Evolutionary conservation across 2,797 vertebrate genomes (phyloP), one percentile per base, ranked within the genome.

Genomic region (Chromobotia macracanthus): DNA sequence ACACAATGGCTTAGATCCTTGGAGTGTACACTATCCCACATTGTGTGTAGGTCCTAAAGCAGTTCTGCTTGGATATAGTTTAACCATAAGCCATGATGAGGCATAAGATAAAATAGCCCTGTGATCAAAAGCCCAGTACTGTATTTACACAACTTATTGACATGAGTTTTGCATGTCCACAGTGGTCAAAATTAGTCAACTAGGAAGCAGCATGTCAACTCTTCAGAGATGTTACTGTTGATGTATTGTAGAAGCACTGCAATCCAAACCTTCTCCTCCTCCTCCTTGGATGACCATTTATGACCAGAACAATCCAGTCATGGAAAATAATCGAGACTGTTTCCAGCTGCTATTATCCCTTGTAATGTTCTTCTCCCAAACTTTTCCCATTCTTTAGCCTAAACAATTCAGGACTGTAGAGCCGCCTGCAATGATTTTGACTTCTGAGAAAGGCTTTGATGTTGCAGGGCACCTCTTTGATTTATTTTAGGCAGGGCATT

Each of bases 401-500:
- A 80, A 74, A 72, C 68, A 72, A 56, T 19, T 69, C 19, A 3
- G 9, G 11, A 72, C 64, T 66, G n/a, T 28, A 21, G 63, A 19
- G 48, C 64, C 23, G n/a, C 71, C 79, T 28, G 23, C 60, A 19
- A 31, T 65, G 70, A 48, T 81, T 72, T 70, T 80, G 58, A 81
- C 44, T 46, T 70, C 64, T 71, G 77, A 71, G 44, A 64, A 74
- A 35, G 65, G 0, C 79, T 83, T 83, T 83, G 72, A 85, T 79
- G 72, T 81, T 13, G 15, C 53, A 25, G 53, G 53, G 48, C 35
- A 70, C 76, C 23, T 60, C 77, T 70, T 65, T 60, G 28, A 64
- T 85, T 82, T 55, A 74, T 74, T 80, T 68, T 51, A 75, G 53
- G 21, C 25, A 18, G 25, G 23, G 55, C n/a, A 61, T 19, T 13